Evolutionary conservation across 1,140 invertebrate genomes (phyloP).

Genomic region (Pomacea maculata): DNA sequence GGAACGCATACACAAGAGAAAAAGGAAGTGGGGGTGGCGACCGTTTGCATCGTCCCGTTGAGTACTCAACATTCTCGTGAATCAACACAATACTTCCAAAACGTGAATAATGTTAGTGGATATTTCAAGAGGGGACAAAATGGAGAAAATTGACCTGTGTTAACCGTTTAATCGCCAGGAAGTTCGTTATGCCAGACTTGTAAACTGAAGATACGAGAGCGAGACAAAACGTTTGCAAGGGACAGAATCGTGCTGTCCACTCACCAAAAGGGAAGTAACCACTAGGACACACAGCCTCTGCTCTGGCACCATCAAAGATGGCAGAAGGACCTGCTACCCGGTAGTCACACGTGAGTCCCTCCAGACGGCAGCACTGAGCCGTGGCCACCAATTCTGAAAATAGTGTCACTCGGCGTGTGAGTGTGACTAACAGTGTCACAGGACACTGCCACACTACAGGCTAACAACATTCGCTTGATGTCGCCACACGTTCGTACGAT

Average conservation of each 20-base stretch:
- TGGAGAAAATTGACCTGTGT: background rate
- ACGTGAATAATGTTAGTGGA: background rate
- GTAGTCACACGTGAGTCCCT: slow-evolving; percentile 28
- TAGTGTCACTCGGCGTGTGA: background rate
- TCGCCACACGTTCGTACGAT: too few relatives aligned
- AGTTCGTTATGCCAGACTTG: background rate
- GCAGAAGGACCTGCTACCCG: slow-evolving; percentile 27
- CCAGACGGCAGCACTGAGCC: slow-evolving; percentile 26
- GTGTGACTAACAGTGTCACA: too few relatives aligned
- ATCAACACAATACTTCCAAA: background rate
- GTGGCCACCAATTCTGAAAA: slow-evolving; percentile 25
- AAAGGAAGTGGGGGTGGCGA: too few relatives aligned
- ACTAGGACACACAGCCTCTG: slow-evolving; percentile 3
- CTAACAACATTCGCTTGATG: background rate
- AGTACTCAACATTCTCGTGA: too few relatives aligned
- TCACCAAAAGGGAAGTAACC: slow-evolving; percentile 7
- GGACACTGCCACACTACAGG: background rate
- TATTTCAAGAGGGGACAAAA: background rate
- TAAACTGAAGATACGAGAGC: background rate
- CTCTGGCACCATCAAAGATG: slow-evolving; percentile 7
- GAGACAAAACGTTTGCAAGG: background rate
- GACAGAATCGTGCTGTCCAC: background rate
- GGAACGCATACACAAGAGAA: too few relatives aligned
- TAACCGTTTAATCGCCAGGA: background rate
- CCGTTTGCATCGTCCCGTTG: too few relatives aligned